Conservation (phyloP, 2,888 invertebrate species). For the Nineta flava region DNA sequence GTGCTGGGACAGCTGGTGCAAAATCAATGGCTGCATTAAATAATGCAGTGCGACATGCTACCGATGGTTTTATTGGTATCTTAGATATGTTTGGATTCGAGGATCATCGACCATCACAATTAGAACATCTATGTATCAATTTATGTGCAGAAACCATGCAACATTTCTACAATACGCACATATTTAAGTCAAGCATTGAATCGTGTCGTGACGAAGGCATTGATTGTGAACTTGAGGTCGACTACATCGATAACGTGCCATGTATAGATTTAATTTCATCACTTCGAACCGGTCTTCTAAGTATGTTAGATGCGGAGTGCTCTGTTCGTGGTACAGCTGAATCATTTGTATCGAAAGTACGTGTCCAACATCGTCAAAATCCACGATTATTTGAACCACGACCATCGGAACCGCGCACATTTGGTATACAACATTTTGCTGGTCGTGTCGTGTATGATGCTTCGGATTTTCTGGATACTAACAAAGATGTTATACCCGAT, state of each 20-base stretch:
- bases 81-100: constrained; percentile 96
- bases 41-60: constrained; percentile 82
- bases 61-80: constrained; percentile 90
- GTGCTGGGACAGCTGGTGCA: constrained; percentile 62
- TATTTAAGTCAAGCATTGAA: constrained; percentile 86
- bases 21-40: constrained; percentile 85
- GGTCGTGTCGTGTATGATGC: constrained; percentile 79
- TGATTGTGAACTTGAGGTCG: constrained; percentile 74
- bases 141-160: constrained; percentile 95
- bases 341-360: constrained; percentile 64
- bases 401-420: constrained; percentile 61
- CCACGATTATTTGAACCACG: constrained; percentile 66
- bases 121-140: constrained; percentile 90
- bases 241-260: constrained; percentile 89
- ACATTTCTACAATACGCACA: constrained; percentile 93
- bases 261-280: constrained; percentile 92
- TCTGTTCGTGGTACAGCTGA: constrained; percentile 68
- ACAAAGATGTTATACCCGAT: constrained; percentile 82
- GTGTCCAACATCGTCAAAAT: constrained; percentile 68
- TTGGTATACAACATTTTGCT: constrained; percentile 84
- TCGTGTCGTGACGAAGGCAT: constrained; percentile 90
- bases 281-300: constrained; percentile 75
- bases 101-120: constrained; percentile 74
- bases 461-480: constrained; percentile 76
- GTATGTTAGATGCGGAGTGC: constrained; percentile 84